Evolutionary conservation across 2,888 invertebrate species (phyloP).

Genomic region (Dolichopus griseipennis): DNA sequence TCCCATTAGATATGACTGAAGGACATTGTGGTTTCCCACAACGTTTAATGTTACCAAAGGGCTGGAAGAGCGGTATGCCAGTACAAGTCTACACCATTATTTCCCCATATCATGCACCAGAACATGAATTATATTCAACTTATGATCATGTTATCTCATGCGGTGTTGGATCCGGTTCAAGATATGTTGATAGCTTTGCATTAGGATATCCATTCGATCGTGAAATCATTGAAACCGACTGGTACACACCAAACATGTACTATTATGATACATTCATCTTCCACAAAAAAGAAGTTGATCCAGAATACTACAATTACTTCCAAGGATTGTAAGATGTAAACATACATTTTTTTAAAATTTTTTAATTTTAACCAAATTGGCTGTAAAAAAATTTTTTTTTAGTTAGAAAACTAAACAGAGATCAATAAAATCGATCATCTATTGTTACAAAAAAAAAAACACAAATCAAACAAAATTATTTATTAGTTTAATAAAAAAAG

Average conservation of each 20-base stretch:
- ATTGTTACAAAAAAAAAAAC: background rate
- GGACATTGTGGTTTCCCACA: constrained; percentile 61
- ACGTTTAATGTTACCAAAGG: constrained; percentile 62
- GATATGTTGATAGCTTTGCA: constrained; percentile 52
- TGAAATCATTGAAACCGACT: constrained; percentile 49
- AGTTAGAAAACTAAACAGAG: background rate
- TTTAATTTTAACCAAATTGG: background rate
- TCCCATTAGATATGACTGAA: constrained; percentile 48
- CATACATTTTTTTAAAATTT: background rate
- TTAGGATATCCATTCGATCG: constrained; percentile 70
- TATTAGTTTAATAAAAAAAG: constrained; percentile 3
- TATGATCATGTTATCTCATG: constrained; percentile 47
- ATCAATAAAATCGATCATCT: background rate
- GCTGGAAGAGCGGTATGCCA: constrained; percentile 56
- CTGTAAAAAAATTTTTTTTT: background rate
- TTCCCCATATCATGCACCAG: constrained; percentile 47
- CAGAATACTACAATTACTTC: background rate
- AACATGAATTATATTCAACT: constrained; percentile 44
- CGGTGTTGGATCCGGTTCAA: constrained; percentile 49
- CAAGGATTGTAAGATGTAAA: background rate
- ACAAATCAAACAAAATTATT: background rate
- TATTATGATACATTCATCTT: constrained; percentile 57
- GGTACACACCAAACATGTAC: constrained; percentile 59
- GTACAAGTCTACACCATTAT: constrained; percentile 57
- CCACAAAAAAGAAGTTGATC: constrained; percentile 42